phyloP scores from a whole-genome alignment of 2,113 vertebrate genomes.

The Centrocercus urophasianus region DNA sequence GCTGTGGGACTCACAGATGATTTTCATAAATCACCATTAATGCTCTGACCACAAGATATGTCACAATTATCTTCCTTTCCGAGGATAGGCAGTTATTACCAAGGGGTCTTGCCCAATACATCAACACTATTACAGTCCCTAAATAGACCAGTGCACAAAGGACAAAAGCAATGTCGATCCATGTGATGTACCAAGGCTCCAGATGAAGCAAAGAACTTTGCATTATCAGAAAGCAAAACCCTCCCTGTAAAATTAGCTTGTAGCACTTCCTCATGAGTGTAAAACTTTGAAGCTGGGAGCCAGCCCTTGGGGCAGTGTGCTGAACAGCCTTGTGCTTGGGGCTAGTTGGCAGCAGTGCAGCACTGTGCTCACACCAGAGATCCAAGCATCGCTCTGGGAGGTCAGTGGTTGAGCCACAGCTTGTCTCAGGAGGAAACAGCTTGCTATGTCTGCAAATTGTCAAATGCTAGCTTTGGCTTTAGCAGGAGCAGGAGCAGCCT shows the following conservation, averaged over 20 bases:
- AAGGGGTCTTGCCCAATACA: slow-evolving; percentile 51
- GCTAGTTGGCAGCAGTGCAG: neutral
- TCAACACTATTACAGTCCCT: slow-evolving; percentile 34
- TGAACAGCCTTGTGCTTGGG: neutral
- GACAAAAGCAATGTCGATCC: slow-evolving; percentile 44
- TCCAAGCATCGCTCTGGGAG: neutral
- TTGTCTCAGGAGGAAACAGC: slow-evolving; percentile 61
- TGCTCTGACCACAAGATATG: slow-evolving; percentile 51
- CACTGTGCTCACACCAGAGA: neutral
- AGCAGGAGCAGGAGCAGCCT: neutral
- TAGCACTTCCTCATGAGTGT: neutral
- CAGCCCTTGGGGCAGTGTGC: neutral
- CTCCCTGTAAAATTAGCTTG: slow-evolving; percentile 11
- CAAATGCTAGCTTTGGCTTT: neutral
- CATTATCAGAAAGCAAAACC: slow-evolving; percentile 41
- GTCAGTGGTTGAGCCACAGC: slow-evolving; percentile 45
- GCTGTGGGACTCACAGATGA: neutral
- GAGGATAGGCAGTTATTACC: slow-evolving; percentile 58
- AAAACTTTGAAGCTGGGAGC: neutral
- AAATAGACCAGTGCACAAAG: slow-evolving; percentile 56
- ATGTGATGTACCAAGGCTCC: slow-evolving; percentile 23
- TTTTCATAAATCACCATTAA: slow-evolving; percentile 36
- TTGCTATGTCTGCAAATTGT: slow-evolving; percentile 24
- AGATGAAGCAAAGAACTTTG: slow-evolving; percentile 52
- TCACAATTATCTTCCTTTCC: slow-evolving; percentile 68